Evolutionary conservation across 2,113 vertebrate species (phyloP), one percentile per base, ranked within the genome.

Genomic region (Cyphomyrus plagiostoma): DNA sequence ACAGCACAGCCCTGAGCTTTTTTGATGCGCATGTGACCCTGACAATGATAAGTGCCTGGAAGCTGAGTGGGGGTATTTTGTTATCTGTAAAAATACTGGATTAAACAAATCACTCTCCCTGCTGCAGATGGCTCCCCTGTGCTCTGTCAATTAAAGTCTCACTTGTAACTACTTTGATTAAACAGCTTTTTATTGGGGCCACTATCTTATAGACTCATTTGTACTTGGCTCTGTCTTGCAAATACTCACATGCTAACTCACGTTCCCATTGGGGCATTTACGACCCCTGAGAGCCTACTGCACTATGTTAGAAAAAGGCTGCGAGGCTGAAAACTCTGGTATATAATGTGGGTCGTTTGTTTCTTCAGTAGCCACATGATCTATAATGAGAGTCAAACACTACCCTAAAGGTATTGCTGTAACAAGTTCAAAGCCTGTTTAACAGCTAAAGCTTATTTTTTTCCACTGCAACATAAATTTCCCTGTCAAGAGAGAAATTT

Each of bases 371-470:
- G 74, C 35, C 42, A 42, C 35, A 80, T 80, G 74, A 80, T 80
- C 74, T 42, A 42, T 80, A 80, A 80, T 80, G 74, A 80, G 74
- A 80, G 74, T 80, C 30, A 80, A 80, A 80, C 74, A 80, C 74
- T 42, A 39, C 17, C 74, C 74, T 80, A 80, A 80, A 80, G 74
- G 35, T 80, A 80, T 80, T 42, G 42, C 35, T 80, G 74, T 80
- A 80, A 80, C 35, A 80, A 80, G 74, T 80, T 80, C 74, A 80
- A 80, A 80, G 74, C 74, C n/a, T 70, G 62, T 70, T 70, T 70
- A 80, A 80, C 30, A 80, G 74, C 35, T 42, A 80, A 70, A 30
- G 62, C 26, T 30, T 30, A 30, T 30, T 70, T 77, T 77, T 35
- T 19, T 80, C 17, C 13, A 80, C 35, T 42, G 74, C 74, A 42